Base-by-base conservation (phyloP, 2,797 vertebrate species). In the Ataeniobius toweri region DNA sequence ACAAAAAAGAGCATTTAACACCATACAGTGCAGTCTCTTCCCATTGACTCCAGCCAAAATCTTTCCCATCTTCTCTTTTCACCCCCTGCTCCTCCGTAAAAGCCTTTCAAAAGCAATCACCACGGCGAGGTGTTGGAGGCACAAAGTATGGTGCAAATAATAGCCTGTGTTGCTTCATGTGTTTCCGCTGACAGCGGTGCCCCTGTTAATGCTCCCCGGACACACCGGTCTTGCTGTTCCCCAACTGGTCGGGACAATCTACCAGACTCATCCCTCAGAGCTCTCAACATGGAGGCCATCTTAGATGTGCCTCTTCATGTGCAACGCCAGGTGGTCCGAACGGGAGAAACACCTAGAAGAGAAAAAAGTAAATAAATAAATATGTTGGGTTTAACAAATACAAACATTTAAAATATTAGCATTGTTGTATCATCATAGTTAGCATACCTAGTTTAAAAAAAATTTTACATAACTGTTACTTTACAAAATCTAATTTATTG, bases 281-380 rank as follows among this genome's bases (percentile, higher is more conserved):
- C 88, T 92, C 90, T 89, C 53, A 5, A 80, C 88, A 28, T 56
- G 12, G 80, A 70, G 87, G 81, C 79, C 89, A 87, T 80, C 91
- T 97, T 96, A 99, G 94, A 97, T 96, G 94, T 99, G 98, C 94
- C 98, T 96, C 96, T 99, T 99, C 97, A 99, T 98, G 96, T 99
- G 98, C 95, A 99, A 97, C 78, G 98, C 98, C 97, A 99, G 95
- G 94, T 99, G 98, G 90, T 99, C 98, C 9, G 98, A 99, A 86
- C 98, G 98, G 89, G 98, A 99, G 94, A 99, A 99, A 96, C 98
- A 98, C 96, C 98, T 99, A 93, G 85, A 63, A 39, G 77, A 69
- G 83, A 26, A 4, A 59, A 20, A 18, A 12, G 4, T 16, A 73
- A 1, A 4, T 20, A 93, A 93, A 92, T 93, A 89, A 92, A 94